A percentile compares a stretch with the other conserved stretches of the same genome.
Conservation (phyloP, 1,140 invertebrate species). For the Heliconius melpomene region DNA sequence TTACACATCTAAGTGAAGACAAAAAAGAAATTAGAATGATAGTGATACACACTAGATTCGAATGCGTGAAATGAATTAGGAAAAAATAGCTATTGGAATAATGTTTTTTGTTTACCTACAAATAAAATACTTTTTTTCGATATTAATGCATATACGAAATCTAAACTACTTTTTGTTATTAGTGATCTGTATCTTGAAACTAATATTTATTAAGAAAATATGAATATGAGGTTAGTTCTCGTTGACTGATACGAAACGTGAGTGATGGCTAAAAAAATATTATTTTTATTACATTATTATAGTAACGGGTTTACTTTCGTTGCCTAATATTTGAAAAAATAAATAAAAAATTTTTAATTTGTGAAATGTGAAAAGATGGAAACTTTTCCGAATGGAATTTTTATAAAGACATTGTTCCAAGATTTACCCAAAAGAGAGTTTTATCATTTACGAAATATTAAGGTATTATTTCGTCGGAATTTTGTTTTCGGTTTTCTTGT, state of each 20-base stretch:
- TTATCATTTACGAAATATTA: neutral
- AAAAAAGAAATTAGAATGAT: no score
- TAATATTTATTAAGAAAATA: slow-evolving; percentile 7
- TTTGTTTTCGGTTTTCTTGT: neutral
- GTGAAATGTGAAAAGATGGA: slow-evolving; percentile 9
- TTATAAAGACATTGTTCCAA: slow-evolving; percentile 56
- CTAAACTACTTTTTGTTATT: slow-evolving; percentile 7
- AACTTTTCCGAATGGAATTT: slow-evolving; percentile 24
- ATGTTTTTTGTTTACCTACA: neutral
- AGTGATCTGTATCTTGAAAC: neutral
- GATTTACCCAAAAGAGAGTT: slow-evolving; percentile 47
- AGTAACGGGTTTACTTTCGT: neutral
- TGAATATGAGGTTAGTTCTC: neutral
- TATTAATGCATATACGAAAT: neutral
- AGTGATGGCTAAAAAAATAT: neutral
- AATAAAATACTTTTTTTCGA: neutral
- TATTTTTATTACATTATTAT: neutral
- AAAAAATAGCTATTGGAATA: no score
- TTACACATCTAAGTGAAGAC: no score
- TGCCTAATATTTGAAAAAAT: neutral
- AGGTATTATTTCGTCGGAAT: neutral
- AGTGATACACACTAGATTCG: no score
- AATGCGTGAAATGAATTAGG: no score
- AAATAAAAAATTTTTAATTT: neutral
- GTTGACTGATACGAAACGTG: slow-evolving; percentile 18